phyloP scores from a whole-genome alignment of 2,888 invertebrate species.

The Drosophila yooni region DNA sequence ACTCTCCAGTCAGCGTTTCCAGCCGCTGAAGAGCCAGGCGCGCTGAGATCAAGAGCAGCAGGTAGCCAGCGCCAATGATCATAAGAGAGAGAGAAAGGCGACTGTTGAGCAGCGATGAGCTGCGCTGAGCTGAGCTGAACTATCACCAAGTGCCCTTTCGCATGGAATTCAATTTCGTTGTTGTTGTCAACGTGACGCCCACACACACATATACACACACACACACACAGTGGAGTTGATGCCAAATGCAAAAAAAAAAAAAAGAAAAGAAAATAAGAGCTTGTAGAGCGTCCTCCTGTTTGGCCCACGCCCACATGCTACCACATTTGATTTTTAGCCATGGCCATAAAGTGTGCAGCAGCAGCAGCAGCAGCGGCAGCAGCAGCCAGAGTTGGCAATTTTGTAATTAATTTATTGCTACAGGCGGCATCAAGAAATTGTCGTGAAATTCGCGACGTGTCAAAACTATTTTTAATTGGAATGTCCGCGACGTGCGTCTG shows the following conservation, averaged over 20 bases:
- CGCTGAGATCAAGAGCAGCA: slow-evolving; percentile 55
- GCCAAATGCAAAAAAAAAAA: slow-evolving; percentile 10
- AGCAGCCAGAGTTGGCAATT: slow-evolving; percentile 51
- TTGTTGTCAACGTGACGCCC: slow-evolving; percentile 61
- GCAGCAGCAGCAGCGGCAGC: slow-evolving; percentile 7
- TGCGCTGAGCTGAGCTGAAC: slow-evolving; percentile 17
- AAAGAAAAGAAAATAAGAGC: slow-evolving; percentile 13
- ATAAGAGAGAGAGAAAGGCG: slow-evolving; percentile 35
- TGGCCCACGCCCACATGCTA: slow-evolving; percentile 50
- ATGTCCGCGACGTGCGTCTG: slow-evolving; percentile 49
- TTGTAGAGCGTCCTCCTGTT: slow-evolving; percentile 21
- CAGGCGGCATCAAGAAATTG: slow-evolving; percentile 64
- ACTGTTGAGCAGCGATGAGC: slow-evolving; percentile 5
- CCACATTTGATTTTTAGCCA: slow-evolving; percentile 63
- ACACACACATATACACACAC: slow-evolving; percentile 23
- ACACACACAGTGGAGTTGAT: slow-evolving; percentile 8
- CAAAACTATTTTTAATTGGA: slow-evolving; percentile 80
- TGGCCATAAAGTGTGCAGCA: slow-evolving; percentile 61
- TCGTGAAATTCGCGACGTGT: slow-evolving; percentile 69
- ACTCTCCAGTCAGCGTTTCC: slow-evolving; percentile 27
- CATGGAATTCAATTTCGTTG: slow-evolving; percentile 62
- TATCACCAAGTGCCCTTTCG: slow-evolving; percentile 55
- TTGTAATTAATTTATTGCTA: slow-evolving; percentile 79
- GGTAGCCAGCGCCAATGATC: slow-evolving; percentile 21
- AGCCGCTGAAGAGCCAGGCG: slow-evolving; percentile 41